Base-by-base conservation (phyloP, 2,113 vertebrate species). In the Brachyhypopomus occidentalis region DNA sequence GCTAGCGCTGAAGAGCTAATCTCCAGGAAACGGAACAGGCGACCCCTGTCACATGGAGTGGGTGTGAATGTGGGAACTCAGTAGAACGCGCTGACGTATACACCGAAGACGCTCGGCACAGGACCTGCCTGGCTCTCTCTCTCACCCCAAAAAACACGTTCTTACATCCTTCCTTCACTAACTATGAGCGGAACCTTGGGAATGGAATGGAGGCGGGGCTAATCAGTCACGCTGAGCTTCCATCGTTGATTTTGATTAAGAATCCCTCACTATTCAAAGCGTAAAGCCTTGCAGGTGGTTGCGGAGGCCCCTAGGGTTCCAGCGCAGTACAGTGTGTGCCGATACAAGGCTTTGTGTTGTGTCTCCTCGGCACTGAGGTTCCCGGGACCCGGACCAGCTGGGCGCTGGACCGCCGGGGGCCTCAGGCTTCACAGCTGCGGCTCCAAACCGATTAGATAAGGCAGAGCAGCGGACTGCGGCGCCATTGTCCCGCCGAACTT, bases 341-440 rank as follows among this genome's bases (percentile, higher is more conserved):
- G 58, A 70, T 71, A 45, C 67, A 58, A 71, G 56, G 62, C 45
- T 55, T 63, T 72, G 69, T 77, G 79, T 74, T 79, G 59, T 75
- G 83, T 83, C 66, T 87, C 81, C 34, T 20, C 72, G 59, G 55
- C 72, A 87, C 59, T 38, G 82, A 83, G 87, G 90, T 92, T 93
- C 91, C 90, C 91, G 91, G 89, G 92, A 86, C 85, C 81, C 60
- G 85, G 88, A 87, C 90, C 89, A 93, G 92, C 92, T 91, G 91
- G 88, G 90, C 87, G 82, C 82, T 79, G 63, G 73, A 56, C 58
- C 84, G 76, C 82, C 83, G 85, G 72, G 36, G 60, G 81, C 88
- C 86, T 90, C 88, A 87, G 87, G 84, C 88, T 84, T 45, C 89
- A 91, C 90, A 93, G 91, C 93, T 93, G 92, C 89, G 89, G 88